Conservation (phyloP, 2,113 vertebrate species). For the Centropristis striata region DNA sequence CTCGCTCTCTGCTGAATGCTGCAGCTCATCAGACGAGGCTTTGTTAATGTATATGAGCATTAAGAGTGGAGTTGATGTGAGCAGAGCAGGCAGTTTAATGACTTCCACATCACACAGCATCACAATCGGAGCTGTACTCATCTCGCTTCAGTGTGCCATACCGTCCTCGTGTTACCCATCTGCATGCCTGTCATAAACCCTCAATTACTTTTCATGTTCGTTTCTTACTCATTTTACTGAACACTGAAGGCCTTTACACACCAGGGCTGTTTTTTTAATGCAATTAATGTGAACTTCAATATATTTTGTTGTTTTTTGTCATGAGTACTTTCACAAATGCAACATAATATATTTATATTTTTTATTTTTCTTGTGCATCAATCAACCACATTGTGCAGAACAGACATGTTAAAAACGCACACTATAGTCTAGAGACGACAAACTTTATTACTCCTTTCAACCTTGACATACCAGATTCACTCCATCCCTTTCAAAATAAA, state of each 20-base stretch:
- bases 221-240: constrained; percentile 6
- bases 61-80: constrained; percentile 51
- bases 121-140: constrained; percentile 45
- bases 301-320: no score
- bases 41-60: constrained; percentile 48
- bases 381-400: no score
- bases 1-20: background rate
- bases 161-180: constrained; percentile 40
- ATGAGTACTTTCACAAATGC: no score
- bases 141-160: constrained; percentile 48
- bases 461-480: no score
- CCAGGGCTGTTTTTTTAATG: no score
- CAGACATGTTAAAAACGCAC: no score
- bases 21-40: constrained; percentile 47
- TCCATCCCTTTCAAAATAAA: no score
- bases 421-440: no score
- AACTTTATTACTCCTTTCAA: no score
- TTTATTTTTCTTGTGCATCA: no score
- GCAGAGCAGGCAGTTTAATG: constrained; percentile 54
- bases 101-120: constrained; percentile 49
- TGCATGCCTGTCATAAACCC: constrained; percentile 52
- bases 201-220: background rate
- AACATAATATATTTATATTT: no score
- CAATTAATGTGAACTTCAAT: no score
- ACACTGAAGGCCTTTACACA: background rate